Percentiles rank a stretch among this genome's conserved stretches.
These are phyloP conservation scores for Lipophrys pholis DNA, from an alignment of 2,113 vertebrate genomes.

Conservation along the genomic window DNA sequence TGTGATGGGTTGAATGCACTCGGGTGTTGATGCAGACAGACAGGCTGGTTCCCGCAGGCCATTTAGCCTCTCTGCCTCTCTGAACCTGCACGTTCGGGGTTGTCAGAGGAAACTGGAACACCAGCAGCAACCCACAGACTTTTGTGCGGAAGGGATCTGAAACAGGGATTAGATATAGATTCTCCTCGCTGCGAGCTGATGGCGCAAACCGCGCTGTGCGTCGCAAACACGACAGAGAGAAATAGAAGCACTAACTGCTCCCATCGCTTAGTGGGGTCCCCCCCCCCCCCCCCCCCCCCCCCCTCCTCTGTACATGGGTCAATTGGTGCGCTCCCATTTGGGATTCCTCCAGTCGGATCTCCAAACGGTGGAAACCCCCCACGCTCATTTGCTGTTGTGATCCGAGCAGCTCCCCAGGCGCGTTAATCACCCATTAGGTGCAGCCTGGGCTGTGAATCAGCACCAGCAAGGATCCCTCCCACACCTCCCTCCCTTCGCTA, in stretches of 20 bases:
- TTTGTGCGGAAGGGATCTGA: background rate
- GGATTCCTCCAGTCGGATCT: slow-evolving; percentile 33
- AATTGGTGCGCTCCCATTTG: slow-evolving; percentile 14
- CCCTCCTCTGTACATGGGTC: background rate
- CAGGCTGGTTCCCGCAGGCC: slow-evolving; percentile 32
- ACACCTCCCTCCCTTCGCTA: slow-evolving; percentile 32
- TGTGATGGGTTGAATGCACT: background rate
- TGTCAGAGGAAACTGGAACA: slow-evolving; percentile 25
- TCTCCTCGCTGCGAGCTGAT: slow-evolving; percentile 1
- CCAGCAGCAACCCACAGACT: background rate
- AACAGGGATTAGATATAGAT: slow-evolving; percentile 3
- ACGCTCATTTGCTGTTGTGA: slow-evolving; percentile 34
- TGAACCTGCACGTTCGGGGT: background rate
- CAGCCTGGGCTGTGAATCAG: slow-evolving; percentile 38
- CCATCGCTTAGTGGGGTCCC: background rate
- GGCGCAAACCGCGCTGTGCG: background rate
- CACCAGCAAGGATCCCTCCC: slow-evolving; percentile 24
- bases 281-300: too few relatives aligned
- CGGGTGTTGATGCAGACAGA: slow-evolving; percentile 23
- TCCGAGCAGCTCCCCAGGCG: slow-evolving; percentile 21
- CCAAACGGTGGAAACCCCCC: slow-evolving; percentile 18
- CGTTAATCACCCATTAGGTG: slow-evolving; percentile 52
- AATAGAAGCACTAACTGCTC: background rate
- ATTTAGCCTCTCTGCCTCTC: background rate
- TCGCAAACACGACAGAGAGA: background rate